phyloP scores from a whole-genome alignment of 1,140 invertebrate genomes.

The Leptestheria dahalacensis region DNA sequence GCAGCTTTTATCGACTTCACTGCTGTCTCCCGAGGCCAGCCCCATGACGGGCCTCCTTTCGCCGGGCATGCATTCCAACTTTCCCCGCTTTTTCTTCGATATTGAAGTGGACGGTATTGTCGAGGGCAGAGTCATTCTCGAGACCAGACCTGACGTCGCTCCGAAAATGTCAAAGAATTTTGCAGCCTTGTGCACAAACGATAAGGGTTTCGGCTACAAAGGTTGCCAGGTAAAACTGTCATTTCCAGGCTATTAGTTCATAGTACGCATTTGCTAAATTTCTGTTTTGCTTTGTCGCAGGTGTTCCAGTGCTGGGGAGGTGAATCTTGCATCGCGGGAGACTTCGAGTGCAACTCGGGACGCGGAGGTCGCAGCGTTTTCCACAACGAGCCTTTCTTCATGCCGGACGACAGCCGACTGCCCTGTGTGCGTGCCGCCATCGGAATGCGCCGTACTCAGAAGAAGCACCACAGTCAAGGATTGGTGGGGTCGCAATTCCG shows the following conservation, averaged over 20 bases:
- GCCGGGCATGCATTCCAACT: slow-evolving; percentile 21
- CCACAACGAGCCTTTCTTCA: slow-evolving; percentile 51
- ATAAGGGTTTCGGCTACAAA: slow-evolving; percentile 58
- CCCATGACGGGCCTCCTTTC: slow-evolving; percentile 26
- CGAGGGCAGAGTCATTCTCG: slow-evolving; percentile 59
- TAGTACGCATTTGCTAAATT: not conserved
- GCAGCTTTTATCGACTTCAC: slow-evolving; percentile 38
- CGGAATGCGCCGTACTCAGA: slow-evolving; percentile 66
- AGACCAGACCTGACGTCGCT: slow-evolving; percentile 65
- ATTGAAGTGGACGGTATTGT: slow-evolving; percentile 53
- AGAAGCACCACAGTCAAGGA: slow-evolving; percentile 57
- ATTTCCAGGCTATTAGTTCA: not conserved
- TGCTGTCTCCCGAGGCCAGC: slow-evolving; percentile 30
- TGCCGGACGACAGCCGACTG: slow-evolving; percentile 65
- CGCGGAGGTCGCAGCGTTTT: slow-evolving; percentile 59
- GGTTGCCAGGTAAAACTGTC: slow-evolving; percentile 18
- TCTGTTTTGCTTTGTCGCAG: slow-evolving; percentile 22
- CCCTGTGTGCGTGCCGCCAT: slow-evolving; percentile 57
- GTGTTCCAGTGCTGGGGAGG: slow-evolving; percentile 70
- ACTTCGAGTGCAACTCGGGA: slow-evolving; percentile 66
- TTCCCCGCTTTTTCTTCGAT: slow-evolving; percentile 58
- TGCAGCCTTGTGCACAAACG: slow-evolving; percentile 56
- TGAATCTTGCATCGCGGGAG: slow-evolving; percentile 58
- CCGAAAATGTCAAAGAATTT: slow-evolving; percentile 87
- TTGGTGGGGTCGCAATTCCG: slow-evolving; percentile 72